Evolutionary conservation across 2,888 invertebrate genomes (phyloP).

Genomic region (Lasiommata megera): DNA sequence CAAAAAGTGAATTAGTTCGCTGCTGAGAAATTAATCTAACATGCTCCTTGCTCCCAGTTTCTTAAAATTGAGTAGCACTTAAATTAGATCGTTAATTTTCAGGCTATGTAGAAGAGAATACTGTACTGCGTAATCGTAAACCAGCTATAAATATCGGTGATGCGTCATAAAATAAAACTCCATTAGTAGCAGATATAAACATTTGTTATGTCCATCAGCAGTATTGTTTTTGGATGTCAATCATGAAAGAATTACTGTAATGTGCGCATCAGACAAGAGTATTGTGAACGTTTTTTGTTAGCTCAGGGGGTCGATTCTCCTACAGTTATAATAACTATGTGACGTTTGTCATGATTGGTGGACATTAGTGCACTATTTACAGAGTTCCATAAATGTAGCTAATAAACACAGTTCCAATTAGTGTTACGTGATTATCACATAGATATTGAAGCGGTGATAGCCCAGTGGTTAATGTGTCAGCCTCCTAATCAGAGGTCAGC

Average conservation of each 20-base stretch:
- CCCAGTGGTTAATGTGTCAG: no score
- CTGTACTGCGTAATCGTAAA: constrained; percentile 14
- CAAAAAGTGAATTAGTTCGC: constrained; percentile 25
- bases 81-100: constrained; percentile 19
- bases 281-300: no score
- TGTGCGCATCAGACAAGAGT: neutral
- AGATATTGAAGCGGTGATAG: no score
- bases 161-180: constrained; percentile 19
- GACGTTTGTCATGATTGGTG: no score
- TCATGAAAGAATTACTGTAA: constrained; percentile 7
- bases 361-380: no score
- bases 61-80: constrained; percentile 17
- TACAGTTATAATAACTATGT: no score
- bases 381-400: no score
- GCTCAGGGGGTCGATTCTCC: no score
- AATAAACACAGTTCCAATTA: no score
- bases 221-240: constrained; percentile 12
- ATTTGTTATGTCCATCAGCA: constrained; percentile 12
- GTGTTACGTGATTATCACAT: no score
- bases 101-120: neutral
- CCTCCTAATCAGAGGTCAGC: no score
- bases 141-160: constrained; percentile 19
- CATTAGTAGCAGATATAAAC: constrained; percentile 7
- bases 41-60: constrained; percentile 20
- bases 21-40: constrained; percentile 26